These are phyloP conservation scores for Ericerus pela DNA, from an alignment of 1,140 invertebrate genomes.

Conservation along the genomic window DNA sequence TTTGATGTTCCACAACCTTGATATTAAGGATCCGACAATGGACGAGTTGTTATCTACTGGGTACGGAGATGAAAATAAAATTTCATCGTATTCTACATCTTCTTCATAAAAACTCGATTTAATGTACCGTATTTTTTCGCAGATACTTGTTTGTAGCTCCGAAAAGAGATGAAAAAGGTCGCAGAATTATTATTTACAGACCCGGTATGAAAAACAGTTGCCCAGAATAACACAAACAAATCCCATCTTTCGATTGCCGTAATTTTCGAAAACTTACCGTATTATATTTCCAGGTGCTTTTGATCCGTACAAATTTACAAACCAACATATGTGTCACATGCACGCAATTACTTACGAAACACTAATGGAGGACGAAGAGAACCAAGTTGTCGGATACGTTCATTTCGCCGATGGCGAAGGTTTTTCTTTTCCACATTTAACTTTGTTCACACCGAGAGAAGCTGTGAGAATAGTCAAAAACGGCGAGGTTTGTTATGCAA, in stretches of 20 bases:
- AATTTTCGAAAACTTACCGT: no score
- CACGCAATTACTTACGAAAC: constrained; percentile 64
- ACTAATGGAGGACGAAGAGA: constrained; percentile 65
- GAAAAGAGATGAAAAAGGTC: constrained; percentile 54
- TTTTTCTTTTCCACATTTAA: constrained; percentile 55
- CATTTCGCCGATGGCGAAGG: constrained; percentile 56
- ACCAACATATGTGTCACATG: constrained; percentile 61
- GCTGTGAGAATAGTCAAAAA: constrained; percentile 63
- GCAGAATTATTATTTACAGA: constrained; percentile 58
- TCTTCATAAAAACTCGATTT: background rate
- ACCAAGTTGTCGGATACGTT: constrained; percentile 53
- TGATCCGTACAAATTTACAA: constrained; percentile 59
- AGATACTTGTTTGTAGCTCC: constrained; percentile 63
- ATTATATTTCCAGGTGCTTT: constrained; percentile 58
- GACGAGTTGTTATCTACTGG: constrained; percentile 52
- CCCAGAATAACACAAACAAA: background rate
- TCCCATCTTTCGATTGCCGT: background rate
- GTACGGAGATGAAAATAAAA: no score
- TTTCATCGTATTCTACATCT: background rate
- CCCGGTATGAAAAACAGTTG: constrained; percentile 40
- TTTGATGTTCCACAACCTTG: constrained; percentile 51
- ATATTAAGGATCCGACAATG: constrained; percentile 51
- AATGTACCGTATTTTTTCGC: constrained; percentile 23
- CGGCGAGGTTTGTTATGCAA: constrained; percentile 48
- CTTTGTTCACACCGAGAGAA: constrained; percentile 57